Conservation (phyloP, 2,797 vertebrate genomes). For the Darevskia mixta region DNA sequence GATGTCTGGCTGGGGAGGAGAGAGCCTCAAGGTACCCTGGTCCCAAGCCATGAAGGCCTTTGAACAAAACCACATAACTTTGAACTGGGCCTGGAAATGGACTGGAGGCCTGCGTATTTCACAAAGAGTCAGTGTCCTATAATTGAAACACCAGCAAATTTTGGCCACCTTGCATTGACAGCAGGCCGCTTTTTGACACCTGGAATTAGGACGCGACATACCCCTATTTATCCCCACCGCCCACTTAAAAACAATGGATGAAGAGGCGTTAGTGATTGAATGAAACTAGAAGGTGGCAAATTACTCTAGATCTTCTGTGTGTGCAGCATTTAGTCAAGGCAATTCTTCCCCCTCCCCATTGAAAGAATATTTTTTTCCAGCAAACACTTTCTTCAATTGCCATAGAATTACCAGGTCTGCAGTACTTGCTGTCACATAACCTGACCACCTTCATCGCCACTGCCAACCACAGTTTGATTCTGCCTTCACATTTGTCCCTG, state of each 20-base stretch:
- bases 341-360: not conserved
- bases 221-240: not conserved
- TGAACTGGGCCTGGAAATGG: not conserved
- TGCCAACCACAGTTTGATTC: not conserved
- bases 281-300: not conserved
- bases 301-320: not conserved
- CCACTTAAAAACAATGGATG: not conserved
- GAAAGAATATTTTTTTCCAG: not conserved
- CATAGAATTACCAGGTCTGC: not conserved
- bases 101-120: not conserved
- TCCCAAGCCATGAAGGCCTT: not conserved
- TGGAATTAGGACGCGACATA: too few relatives aligned
- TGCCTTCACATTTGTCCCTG: not conserved
- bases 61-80: not conserved
- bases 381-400: not conserved
- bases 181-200: not conserved
- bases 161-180: not conserved
- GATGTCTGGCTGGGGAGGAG: not conserved
- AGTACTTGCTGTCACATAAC: not conserved
- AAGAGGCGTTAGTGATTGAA: not conserved
- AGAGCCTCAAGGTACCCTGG: not conserved
- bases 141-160: not conserved
- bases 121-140: not conserved
- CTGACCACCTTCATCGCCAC: not conserved
- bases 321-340: not conserved